Percentiles rank a stretch among this genome's conserved stretches.
Conservation (phyloP, 1,140 invertebrate genomes). For the Trichogramma pretiosum region DNA sequence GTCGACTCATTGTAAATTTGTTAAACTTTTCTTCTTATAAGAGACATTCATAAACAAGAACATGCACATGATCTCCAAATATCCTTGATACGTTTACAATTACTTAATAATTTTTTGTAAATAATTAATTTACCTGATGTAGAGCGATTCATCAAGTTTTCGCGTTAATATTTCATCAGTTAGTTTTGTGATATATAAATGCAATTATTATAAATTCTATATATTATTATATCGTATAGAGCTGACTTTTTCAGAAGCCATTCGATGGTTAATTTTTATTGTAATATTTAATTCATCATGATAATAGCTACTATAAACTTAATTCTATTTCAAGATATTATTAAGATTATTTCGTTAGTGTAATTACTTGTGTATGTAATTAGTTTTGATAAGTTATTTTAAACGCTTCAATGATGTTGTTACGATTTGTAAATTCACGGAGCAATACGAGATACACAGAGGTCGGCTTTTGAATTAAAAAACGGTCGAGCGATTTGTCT, state of each 20-base stretch:
- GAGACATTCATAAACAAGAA: no score
- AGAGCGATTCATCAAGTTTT: constrained; percentile 14
- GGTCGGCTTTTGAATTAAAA: not conserved
- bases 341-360: constrained; percentile 16
- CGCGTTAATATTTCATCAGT: constrained; percentile 15
- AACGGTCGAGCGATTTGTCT: constrained; percentile 4
- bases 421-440: constrained; percentile 13
- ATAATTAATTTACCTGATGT: constrained; percentile 20
- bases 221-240: no score
- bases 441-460: no score
- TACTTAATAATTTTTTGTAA: constrained; percentile 18
- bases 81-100: constrained; percentile 17
- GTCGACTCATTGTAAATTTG: no score
- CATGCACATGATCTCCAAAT: no score
- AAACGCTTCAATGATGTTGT: no score
- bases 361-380: constrained; percentile 14
- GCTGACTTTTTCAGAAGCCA: no score
- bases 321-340: constrained; percentile 11
- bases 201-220: constrained; percentile 16
- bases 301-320: constrained; percentile 9
- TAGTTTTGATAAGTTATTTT: constrained; percentile 4
- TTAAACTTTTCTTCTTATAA: no score
- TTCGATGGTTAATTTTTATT: no score
- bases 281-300: no score
- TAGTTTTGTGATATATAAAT: constrained; percentile 21